Percentiles rank a stretch among this genome's conserved stretches.
Evolutionary conservation across 2,113 vertebrate species (phyloP).

Genomic region (Dicaeum eximium): DNA sequence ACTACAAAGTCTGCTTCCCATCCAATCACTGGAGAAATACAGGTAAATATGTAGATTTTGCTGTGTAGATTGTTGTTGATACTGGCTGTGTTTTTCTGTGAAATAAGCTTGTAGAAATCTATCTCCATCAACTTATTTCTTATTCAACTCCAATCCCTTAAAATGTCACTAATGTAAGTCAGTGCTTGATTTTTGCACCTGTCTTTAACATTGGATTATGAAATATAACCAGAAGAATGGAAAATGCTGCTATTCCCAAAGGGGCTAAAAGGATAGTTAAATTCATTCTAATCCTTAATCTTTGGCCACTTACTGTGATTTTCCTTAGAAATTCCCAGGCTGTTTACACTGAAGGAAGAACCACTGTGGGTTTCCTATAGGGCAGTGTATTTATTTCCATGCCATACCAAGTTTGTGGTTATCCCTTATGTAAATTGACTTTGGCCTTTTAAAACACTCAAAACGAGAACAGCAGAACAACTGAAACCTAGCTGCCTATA

Average conservation of each 20-base stretch:
- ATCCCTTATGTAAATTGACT: neutral
- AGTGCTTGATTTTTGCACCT: neutral
- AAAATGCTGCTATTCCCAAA: neutral
- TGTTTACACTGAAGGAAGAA: neutral
- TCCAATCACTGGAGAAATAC: slow-evolving; percentile 95
- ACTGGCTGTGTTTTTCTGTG: neutral
- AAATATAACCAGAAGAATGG: neutral
- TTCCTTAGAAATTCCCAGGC: neutral
- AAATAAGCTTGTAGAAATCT: neutral
- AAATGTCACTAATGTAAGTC: neutral
- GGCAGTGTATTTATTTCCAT: neutral
- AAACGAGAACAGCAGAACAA: neutral
- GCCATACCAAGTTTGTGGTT: neutral
- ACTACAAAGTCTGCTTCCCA: slow-evolving; percentile 78
- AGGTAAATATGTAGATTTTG: slow-evolving; percentile 71
- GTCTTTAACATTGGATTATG: neutral
- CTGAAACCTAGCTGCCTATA: neutral
- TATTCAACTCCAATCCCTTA: neutral
- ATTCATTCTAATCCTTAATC: neutral
- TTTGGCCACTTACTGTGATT: neutral
- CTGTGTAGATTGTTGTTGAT: neutral
- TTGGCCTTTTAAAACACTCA: neutral
- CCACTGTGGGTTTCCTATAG: fast-evolving
- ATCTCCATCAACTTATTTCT: neutral
- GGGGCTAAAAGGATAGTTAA: neutral